Evolutionary conservation across 2,113 vertebrate genomes (phyloP), one percentile per base, ranked within the genome.

Genomic region (Lycocorax pyrrhopterus): DNA sequence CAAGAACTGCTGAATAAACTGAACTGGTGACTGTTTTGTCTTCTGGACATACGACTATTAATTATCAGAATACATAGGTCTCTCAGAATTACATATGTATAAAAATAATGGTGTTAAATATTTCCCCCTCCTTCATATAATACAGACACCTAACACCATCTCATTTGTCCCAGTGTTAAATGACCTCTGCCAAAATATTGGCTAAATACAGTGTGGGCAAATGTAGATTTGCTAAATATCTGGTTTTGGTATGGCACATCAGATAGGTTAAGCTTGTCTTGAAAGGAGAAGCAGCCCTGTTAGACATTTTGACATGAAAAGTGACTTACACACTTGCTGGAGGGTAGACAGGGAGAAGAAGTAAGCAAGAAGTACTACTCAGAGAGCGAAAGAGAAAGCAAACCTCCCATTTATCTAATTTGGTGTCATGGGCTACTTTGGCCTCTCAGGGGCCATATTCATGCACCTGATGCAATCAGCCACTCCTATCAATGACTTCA

Each of bases 381-480:
- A 3, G 55, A 85, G 47, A 44, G 6, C 43, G 30, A 60, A 88
- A 89, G 77, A 90, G 35, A 84, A 91, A 88, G 49, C 30, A 75
- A 13, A 27, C 30, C 56, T 81, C 37, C 13, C 21, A 29, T 63
- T 89, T 76, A 32, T 87, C 72, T 84, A 55, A 69, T 68, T 55
- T 69, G 47, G 47, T 85, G 73, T 75, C 60, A 67, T 44, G 47
- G 58, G n/a, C 33, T 75, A 47, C 26, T 96, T 68, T 47, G n/a
- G 41, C 47, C 56, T 84, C 82, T 39, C 2, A 6, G 22, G 87
- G 56, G 67, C 58, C 55, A 17, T 64, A 66, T n/a, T 84, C 27
- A 79, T 29, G 49, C 58, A 92, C 88, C 84, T 95, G 73, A 92
- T 92, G 85, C 83, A 97, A 89, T 75, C 78, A 93, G n/a, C 88